Evolutionary conservation across 2,797 vertebrate species (phyloP), one percentile per base, ranked within the genome.

Genomic region (Bucorvus abyssinicus): DNA sequence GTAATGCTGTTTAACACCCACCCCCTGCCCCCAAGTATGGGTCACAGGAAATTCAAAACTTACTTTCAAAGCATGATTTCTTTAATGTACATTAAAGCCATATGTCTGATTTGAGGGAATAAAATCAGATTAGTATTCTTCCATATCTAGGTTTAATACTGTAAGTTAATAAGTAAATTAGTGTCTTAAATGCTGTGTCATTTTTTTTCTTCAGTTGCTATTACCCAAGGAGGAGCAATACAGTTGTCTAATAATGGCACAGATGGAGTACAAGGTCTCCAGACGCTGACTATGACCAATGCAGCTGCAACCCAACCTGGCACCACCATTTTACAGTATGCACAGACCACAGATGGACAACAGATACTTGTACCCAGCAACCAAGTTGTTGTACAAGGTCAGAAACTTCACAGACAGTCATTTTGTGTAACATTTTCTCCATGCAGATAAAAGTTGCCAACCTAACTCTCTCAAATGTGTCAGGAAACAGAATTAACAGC

Each of bases 361-460:
- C 99, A 99, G 97, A 99, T 99, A 96, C 98, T 99, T 34, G 99
- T 99, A 88, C 99, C 99, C 87, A 99, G 99, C 98, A 99, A 99
- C 97, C 99, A 99, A 93, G 99, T 99, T 89, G 99, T 99, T 42
- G 99, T 99, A 96, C 99, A 99, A 98, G 99, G 99, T 99, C 97
- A 97, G 98, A 84, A 71, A 73, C 42, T 74, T 96, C 55, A 89
- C 79, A 95, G 76, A 42, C 84, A 65, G 80, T 47, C 47, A 56
- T 88, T 63, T 63, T 22, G 7, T 60, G 1, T 75, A 69, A 47
- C 50, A 6, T 75, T 84, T 95, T 90, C 71, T 90, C 82, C 70
- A 14, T 61, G 61, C 73, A 38, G 71, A n/a, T 89, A 4, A 2
- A 70, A 77, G 30, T 88, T 92, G 88, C 71, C 84, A 89, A 59